Evolutionary conservation across 1,140 invertebrate species (phyloP).

Genomic region (Heliconius hewitsoni): DNA sequence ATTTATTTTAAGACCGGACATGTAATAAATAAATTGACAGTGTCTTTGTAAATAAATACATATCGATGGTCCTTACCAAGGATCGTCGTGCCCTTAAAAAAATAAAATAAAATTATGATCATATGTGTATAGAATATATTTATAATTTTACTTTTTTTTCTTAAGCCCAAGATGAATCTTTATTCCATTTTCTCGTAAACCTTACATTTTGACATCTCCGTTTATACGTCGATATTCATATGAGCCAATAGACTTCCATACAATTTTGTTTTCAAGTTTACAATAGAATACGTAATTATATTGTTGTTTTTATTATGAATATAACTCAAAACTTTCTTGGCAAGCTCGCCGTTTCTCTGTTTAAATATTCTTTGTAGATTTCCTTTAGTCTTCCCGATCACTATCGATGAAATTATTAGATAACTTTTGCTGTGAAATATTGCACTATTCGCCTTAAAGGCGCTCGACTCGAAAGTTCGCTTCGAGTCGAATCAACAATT

Average conservation of each 20-base stretch:
- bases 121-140: too few species aligned
- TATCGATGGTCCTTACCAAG: too few species aligned
- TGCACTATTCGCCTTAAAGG: neutral
- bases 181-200: too few species aligned
- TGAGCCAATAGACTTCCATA: neutral
- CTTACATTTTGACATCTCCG: too few species aligned
- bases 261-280: neutral
- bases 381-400: constrained; percentile 8
- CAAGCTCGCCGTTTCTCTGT: neutral
- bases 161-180: too few species aligned
- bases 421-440: constrained; percentile 10
- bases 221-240: too few species aligned
- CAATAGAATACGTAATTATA: neutral
- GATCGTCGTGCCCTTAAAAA: too few species aligned
- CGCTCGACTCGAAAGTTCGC: neutral
- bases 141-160: too few species aligned
- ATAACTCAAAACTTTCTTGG: constrained; percentile 1
- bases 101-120: too few species aligned
- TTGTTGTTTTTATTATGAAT: constrained; percentile 9
- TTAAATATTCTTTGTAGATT: constrained; percentile 11
- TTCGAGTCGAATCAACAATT: constrained; percentile 1
- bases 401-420: constrained; percentile 14
- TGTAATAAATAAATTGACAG: too few species aligned
- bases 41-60: too few species aligned
- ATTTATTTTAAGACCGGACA: too few species aligned